A percentile compares a stretch with the other conserved stretches of the same genome.
phyloP scores from a whole-genome alignment of 2,113 vertebrate genomes.

The Protobothrops mucrosquamatus region DNA sequence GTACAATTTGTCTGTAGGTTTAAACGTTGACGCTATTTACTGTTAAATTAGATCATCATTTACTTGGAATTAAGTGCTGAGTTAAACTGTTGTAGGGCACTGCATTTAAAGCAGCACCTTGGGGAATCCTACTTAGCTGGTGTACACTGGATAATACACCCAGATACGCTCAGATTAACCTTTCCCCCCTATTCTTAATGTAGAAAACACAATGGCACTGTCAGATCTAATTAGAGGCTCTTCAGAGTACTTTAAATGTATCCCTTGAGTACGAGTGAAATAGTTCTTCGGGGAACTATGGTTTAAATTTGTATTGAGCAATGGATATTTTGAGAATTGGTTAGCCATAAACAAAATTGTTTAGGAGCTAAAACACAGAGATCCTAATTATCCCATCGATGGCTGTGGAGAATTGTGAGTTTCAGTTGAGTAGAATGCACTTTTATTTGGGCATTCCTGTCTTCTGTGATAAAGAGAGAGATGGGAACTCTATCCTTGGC shows the following conservation, averaged over 20 bases:
- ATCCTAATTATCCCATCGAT: neutral
- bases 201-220: neutral
- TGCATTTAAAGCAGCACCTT: neutral
- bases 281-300: neutral
- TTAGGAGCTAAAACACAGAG: neutral
- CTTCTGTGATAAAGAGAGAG: neutral
- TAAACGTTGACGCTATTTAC: neutral
- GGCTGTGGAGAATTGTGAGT: neutral
- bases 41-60: neutral
- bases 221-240: neutral
- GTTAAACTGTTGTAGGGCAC: neutral
- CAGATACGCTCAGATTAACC: neutral
- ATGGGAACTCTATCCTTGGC: neutral
- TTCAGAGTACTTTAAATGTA: neutral
- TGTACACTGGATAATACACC: neutral
- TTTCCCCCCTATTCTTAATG: neutral
- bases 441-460: neutral
- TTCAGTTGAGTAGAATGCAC: neutral
- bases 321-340: neutral
- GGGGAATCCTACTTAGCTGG: neutral
- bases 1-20: neutral
- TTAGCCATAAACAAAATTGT: neutral
- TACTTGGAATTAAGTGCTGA: neutral
- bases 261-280: neutral
- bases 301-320: neutral